These are phyloP conservation scores for Sarcophilus harrisii DNA, from an alignment of 2,797 vertebrate species.

Conservation along the genomic window DNA sequence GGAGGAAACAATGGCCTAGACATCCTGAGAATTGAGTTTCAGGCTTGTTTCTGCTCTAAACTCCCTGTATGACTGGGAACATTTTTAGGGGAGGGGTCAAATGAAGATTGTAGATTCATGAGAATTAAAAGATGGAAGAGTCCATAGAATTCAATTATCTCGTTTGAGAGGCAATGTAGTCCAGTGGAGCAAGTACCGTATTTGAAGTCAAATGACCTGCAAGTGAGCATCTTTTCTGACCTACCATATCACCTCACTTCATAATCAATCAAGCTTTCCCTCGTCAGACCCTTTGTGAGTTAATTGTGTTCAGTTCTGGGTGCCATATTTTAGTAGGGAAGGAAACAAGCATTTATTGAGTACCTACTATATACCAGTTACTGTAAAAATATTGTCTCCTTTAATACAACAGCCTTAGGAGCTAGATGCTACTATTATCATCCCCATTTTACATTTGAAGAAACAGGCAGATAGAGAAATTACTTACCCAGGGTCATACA, in stretches of 20 bases:
- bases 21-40: slow-evolving; percentile 41
- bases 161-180: not conserved
- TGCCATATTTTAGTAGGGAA: not conserved
- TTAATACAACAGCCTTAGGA: not conserved
- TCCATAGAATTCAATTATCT: not conserved
- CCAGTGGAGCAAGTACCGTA: not conserved
- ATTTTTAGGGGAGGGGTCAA: not conserved
- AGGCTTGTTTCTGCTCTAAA: not conserved
- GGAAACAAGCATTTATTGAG: not conserved
- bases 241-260: too few relatives aligned
- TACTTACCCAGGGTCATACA: not conserved
- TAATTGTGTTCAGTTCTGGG: not conserved
- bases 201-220: not conserved
- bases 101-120: not conserved
- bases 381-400: not conserved
- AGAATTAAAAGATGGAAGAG: not conserved
- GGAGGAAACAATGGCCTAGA: slow-evolving; percentile 61
- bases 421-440: not conserved
- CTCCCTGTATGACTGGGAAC: not conserved
- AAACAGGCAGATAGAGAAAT: not conserved
- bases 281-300: not conserved
- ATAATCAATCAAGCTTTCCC: too few relatives aligned
- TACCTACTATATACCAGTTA: not conserved
- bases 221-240: too few relatives aligned
- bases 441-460: not conserved